Evolutionary conservation across 2,113 vertebrate genomes (phyloP), one percentile per base, ranked within the genome.

Genomic region (Neotragus moschatus): DNA sequence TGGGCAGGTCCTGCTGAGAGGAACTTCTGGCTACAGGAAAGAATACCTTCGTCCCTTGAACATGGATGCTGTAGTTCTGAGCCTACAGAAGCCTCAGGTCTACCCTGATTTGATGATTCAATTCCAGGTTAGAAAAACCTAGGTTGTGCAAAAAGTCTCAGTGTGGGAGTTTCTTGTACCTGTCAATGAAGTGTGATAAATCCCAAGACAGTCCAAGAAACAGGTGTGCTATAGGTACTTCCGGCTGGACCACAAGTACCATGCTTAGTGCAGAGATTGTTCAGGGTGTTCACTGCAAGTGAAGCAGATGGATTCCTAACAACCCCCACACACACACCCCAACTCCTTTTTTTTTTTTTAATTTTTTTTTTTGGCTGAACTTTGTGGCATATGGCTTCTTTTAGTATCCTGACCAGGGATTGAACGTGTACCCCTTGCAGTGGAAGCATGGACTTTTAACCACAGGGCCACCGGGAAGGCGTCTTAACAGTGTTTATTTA

Each of bases 51-150:
- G 26, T 85, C 66, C 36, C 12, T 30, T 91, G 55, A 84, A 21
- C 25, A 11, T 6, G 25, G 80, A 3, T 17, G 36, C 60, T 47
- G 0, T 73, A 36, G 58, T 56, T 61, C 66, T 85, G 26, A 63
- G 21, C 36, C 33, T 85, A 58, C 28, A 51, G 73, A 58, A 92
- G 39, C 73, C 28, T 55, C 13, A 73, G 36, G 45, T 51, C 21
- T 36, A 75, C 15, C 70, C 17, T 61, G 10, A 80, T 30, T 63
- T 36, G 66, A 55, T 80, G 63, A 17, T 79, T 84, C 39, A 28
- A 53, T 81, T 80, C n/a, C 33, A 91, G 51, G n/a, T 84, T 77
- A 63, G 77, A 89, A 93, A 81, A 84, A 47, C 47, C 30, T 49
- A 63, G 6, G 60, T 49, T 75, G 36, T 60, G 56, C 66, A 60